Percentiles rank a stretch among this genome's conserved stretches.
phyloP scores from a whole-genome alignment of 1,140 invertebrate genomes.

The Drosophila nigrodunni region DNA sequence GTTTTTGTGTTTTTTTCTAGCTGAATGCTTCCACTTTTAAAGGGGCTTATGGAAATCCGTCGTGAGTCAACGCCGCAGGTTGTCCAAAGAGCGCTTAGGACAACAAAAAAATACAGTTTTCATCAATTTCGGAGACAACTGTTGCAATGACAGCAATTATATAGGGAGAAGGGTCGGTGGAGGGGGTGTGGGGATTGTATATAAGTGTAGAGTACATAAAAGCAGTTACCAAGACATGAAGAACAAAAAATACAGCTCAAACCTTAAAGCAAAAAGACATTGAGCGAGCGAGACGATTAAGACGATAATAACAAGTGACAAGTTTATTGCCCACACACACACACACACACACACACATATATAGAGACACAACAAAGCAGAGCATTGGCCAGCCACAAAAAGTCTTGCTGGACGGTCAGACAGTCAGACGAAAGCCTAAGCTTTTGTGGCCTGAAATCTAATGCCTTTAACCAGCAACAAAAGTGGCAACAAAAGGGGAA shows the following conservation, averaged over 20 bases:
- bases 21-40: background rate
- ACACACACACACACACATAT: constrained; percentile 16
- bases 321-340: constrained; percentile 72
- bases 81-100: constrained; percentile 40
- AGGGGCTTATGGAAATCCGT: constrained; percentile 54
- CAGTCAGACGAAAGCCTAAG: constrained; percentile 62
- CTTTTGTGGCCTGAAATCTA: constrained; percentile 78
- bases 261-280: constrained; percentile 57
- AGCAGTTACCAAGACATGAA: constrained; percentile 25
- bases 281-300: constrained; percentile 72
- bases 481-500: constrained; percentile 23
- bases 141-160: constrained; percentile 80
- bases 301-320: constrained; percentile 83
- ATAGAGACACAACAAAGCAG: constrained; percentile 8
- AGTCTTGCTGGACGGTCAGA: constrained; percentile 57
- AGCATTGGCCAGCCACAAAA: constrained; percentile 34
- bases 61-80: constrained; percentile 46
- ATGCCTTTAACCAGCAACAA: constrained; percentile 65
- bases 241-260: constrained; percentile 40
- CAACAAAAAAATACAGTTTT: constrained; percentile 43
- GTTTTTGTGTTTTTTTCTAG: background rate
- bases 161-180: constrained; percentile 13
- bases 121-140: constrained; percentile 70
- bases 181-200: constrained; percentile 18
- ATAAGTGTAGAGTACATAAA: constrained; percentile 45